phyloP scores from a whole-genome alignment of 2,888 invertebrate genomes.

The Tachina fera region DNA sequence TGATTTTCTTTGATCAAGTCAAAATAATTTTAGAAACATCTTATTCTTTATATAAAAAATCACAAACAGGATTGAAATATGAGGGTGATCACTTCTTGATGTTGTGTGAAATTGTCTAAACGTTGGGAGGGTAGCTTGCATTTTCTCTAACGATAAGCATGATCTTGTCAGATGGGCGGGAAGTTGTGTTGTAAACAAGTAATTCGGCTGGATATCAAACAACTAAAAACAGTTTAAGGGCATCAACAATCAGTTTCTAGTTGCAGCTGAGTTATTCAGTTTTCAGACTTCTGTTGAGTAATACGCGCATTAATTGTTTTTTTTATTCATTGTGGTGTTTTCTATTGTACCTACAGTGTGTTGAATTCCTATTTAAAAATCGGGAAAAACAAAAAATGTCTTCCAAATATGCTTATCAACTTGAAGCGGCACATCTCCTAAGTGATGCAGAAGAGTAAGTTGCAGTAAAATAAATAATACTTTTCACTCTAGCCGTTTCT shows the following conservation, averaged over 20 bases:
- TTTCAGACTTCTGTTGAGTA: background rate
- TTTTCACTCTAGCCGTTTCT: slow-evolving; percentile 15
- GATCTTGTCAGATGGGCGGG: too few relatives aligned
- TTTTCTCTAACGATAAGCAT: too few relatives aligned
- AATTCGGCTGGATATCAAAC: too few relatives aligned
- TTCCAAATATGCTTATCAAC: slow-evolving; percentile 77
- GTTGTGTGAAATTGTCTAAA: too few relatives aligned
- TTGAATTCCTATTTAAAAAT: background rate
- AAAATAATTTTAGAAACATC: too few relatives aligned
- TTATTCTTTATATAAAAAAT: too few relatives aligned
- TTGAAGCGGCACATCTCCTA: slow-evolving; percentile 66
- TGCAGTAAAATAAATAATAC: background rate
- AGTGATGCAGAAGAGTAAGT: slow-evolving; percentile 59
- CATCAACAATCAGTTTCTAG: slow-evolving; percentile 8
- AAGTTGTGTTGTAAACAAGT: too few relatives aligned
- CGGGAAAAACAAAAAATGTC: slow-evolving; percentile 67
- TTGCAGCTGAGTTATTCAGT: slow-evolving; percentile 9
- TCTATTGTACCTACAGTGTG: background rate
- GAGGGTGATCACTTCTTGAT: too few relatives aligned
- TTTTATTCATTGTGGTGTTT: background rate
- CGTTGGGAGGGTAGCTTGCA: too few relatives aligned
- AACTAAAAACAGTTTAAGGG: too few relatives aligned
- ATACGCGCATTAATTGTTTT: background rate
- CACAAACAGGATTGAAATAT: too few relatives aligned
- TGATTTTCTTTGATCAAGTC: too few relatives aligned